Conservation (phyloP, 2,797 vertebrate species). For the Mormyrus hasselquistii region DNA sequence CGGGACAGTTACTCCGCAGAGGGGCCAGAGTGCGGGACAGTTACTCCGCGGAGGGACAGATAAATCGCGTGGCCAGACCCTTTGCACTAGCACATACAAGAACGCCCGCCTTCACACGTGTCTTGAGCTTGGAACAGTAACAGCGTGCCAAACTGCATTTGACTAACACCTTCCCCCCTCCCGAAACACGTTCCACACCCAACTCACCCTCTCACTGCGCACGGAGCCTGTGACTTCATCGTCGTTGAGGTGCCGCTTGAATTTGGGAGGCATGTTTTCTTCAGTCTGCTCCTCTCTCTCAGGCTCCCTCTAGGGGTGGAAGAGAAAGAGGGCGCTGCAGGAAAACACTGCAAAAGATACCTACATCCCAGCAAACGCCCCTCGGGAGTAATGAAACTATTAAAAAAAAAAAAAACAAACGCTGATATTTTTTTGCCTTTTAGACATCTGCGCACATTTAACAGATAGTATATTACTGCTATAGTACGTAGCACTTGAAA, state of each 20-base stretch:
- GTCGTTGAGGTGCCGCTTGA: conserved; percentile 93
- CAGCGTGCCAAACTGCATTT: neutral
- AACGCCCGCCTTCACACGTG: neutral
- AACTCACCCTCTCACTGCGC: conserved; percentile 89
- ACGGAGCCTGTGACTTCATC: conserved; percentile 94
- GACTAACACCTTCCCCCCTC: neutral
- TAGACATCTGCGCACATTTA: neutral
- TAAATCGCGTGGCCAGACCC: neutral
- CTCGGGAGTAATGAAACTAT: neutral
- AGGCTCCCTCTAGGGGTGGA: conserved; percentile 60
- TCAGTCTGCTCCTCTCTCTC: conserved; percentile 68
- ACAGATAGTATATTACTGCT: neutral
- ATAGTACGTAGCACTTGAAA: neutral
- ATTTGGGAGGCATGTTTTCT: conserved; percentile 90
- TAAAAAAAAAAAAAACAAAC: neutral
- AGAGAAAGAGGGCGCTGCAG: conserved; percentile 29
- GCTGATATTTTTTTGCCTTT: neutral
- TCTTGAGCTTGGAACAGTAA: neutral
- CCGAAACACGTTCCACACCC: neutral
- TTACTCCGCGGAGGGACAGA: neutral
- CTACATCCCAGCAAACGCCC: neutral
- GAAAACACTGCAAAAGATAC: conserved; percentile 20
- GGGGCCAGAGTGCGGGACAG: neutral
- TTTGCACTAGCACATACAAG: neutral
- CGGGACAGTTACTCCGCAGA: neutral